Evolutionary conservation across 2,113 vertebrate species (phyloP).

Genomic region (Murina feae): DNA sequence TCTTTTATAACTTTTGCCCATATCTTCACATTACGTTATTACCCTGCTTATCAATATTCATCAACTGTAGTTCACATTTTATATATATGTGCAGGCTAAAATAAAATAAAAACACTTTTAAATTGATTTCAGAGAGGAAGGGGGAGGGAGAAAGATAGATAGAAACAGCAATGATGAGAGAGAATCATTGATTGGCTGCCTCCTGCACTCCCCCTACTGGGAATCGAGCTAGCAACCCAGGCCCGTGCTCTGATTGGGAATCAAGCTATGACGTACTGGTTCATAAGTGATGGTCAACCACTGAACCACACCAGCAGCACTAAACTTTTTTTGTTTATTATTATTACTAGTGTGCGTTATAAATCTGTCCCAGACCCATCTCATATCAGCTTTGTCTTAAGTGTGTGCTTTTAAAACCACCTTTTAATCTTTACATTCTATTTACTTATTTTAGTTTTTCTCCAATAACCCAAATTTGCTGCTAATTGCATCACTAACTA

Average conservation of each 20-base stretch:
- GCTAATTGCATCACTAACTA: background rate
- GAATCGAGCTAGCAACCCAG: background rate
- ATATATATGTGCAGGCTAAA: background rate
- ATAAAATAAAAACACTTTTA: background rate
- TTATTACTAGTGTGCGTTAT: background rate
- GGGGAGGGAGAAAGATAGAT: background rate
- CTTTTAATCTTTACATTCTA: background rate
- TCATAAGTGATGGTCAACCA: background rate
- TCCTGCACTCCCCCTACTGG: background rate
- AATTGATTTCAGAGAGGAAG: background rate
- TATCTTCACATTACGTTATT: background rate
- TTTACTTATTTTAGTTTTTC: background rate
- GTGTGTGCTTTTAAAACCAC: background rate
- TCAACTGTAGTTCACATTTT: background rate
- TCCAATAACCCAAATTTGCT: background rate
- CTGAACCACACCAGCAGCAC: background rate
- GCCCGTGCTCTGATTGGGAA: background rate
- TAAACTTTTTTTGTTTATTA: background rate
- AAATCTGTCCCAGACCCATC: background rate
- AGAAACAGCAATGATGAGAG: background rate
- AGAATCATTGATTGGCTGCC: background rate
- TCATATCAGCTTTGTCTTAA: background rate
- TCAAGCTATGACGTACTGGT: background rate
- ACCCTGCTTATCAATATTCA: background rate
- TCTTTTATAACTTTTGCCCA: background rate